Evolutionary conservation across 2,113 vertebrate species (phyloP).

Genomic region (Platichthys flesus): DNA sequence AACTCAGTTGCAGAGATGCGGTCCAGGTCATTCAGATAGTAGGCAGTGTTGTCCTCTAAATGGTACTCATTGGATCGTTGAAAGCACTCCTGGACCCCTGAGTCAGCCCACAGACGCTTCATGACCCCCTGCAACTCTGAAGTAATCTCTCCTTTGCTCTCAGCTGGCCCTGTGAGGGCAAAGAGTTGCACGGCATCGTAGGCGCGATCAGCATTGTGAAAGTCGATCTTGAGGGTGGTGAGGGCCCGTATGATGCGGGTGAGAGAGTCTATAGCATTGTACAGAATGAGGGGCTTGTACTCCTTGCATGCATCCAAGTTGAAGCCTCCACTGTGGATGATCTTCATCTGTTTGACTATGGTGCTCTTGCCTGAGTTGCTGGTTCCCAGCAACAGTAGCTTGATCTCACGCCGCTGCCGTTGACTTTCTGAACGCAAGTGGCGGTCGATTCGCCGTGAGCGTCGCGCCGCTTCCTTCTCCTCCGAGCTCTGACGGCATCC

Average conservation of each 20-base stretch:
- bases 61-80: slow-evolving; percentile 98
- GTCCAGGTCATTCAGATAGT: slow-evolving; percentile 98
- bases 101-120: slow-evolving; percentile 95
- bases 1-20: slow-evolving; percentile 94
- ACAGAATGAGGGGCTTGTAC: slow-evolving; percentile 97
- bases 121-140: slow-evolving; percentile 95
- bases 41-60: slow-evolving; percentile 97
- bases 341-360: slow-evolving; percentile 99
- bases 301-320: slow-evolving; percentile 98
- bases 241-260: slow-evolving; percentile 97
- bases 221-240: slow-evolving; percentile 95
- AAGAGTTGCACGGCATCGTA: slow-evolving; percentile 98
- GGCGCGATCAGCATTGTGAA: slow-evolving; percentile 95
- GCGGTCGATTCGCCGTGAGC: slow-evolving; percentile 97
- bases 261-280: slow-evolving; percentile 98
- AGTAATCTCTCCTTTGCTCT: slow-evolving; percentile 98
- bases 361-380: slow-evolving; percentile 99
- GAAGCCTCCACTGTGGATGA: slow-evolving; percentile 98
- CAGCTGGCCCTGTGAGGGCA: slow-evolving; percentile 94
- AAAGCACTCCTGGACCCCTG: slow-evolving; percentile 96
- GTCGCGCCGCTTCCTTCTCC: slow-evolving; percentile 98
- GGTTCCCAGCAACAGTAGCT: slow-evolving; percentile 95
- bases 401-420: slow-evolving; percentile 96
- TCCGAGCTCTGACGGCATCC: slow-evolving; percentile 99
- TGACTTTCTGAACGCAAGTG: slow-evolving; percentile 99